phyloP scores from a whole-genome alignment of 2,888 invertebrate species.

The Sinotaia quadrata region DNA sequence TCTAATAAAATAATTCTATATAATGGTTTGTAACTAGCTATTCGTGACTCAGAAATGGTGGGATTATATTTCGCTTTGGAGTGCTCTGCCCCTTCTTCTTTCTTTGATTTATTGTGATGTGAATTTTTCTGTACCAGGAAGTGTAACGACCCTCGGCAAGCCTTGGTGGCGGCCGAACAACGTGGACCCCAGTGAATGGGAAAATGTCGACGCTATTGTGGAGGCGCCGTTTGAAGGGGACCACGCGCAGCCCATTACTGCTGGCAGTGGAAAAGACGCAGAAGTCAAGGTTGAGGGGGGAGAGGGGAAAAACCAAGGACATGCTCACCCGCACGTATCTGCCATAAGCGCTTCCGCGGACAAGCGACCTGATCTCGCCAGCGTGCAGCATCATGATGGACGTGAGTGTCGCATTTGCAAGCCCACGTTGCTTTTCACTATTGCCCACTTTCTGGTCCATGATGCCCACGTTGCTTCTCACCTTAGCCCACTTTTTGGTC shows the following conservation, averaged over 20 bases:
- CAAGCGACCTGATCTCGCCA: constrained; percentile 19
- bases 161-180: constrained; percentile 43
- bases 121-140: too few relatives aligned
- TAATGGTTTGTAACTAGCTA: too few relatives aligned
- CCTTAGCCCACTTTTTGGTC: too few relatives aligned
- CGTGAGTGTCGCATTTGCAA: constrained; percentile 23
- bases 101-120: too few relatives aligned
- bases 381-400: constrained; percentile 24
- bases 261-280: background rate
- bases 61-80: too few relatives aligned
- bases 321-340: background rate
- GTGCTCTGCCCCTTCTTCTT: too few relatives aligned
- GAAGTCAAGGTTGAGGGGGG: background rate
- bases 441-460: background rate
- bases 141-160: too few relatives aligned
- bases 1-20: too few relatives aligned
- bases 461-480: too few relatives aligned
- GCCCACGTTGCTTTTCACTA: background rate
- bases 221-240: constrained; percentile 25
- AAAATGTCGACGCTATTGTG: constrained; percentile 30
- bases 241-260: background rate
- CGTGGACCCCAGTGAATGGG: constrained; percentile 36
- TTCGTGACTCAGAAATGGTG: too few relatives aligned
- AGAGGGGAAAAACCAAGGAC: constrained; percentile 9
- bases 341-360: constrained; percentile 24